Percentiles rank a stretch among this genome's conserved stretches.
phyloP scores from a whole-genome alignment of 2,888 invertebrate genomes.

The Venusia cambrica region DNA sequence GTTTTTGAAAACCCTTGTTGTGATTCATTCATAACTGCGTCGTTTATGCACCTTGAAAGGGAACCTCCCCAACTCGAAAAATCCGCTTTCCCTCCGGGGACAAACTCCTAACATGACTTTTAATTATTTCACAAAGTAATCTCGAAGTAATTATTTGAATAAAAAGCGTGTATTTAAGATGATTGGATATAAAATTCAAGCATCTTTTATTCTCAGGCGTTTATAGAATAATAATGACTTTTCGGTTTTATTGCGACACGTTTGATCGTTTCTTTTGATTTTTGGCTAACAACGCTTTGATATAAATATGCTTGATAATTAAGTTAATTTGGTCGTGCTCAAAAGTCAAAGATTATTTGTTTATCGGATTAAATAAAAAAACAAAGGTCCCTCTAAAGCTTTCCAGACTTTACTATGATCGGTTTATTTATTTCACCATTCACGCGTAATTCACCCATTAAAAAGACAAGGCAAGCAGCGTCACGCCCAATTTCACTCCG shows the following conservation, averaged over 20 bases:
- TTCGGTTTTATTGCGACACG: constrained; percentile 19
- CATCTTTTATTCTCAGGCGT: constrained; percentile 27
- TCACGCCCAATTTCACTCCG: constrained; percentile 14
- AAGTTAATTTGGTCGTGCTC: no score
- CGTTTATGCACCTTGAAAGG: constrained; percentile 11
- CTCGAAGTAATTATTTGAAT: constrained; percentile 43
- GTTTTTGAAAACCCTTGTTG: no score
- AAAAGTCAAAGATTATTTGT: no score
- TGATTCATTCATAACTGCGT: no score
- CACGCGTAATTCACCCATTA: no score
- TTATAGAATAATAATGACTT: constrained; percentile 35
- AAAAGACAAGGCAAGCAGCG: no score
- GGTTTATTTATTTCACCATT: no score
- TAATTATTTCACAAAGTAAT: constrained; percentile 45
- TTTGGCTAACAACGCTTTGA: background rate
- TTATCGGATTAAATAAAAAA: no score
- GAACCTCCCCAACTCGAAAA: constrained; percentile 16
- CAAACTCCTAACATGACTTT: constrained; percentile 36
- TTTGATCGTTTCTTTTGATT: constrained; percentile 8
- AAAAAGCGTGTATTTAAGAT: constrained; percentile 37
- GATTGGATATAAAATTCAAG: constrained; percentile 36
- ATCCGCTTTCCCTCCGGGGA: constrained; percentile 18
- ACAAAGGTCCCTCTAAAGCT: no score
- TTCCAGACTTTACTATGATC: no score
- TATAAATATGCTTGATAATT: no score